These are phyloP conservation scores for Acrocephalus scirpaceus DNA, from an alignment of 2,797 vertebrate species.

Conservation along the genomic window DNA sequence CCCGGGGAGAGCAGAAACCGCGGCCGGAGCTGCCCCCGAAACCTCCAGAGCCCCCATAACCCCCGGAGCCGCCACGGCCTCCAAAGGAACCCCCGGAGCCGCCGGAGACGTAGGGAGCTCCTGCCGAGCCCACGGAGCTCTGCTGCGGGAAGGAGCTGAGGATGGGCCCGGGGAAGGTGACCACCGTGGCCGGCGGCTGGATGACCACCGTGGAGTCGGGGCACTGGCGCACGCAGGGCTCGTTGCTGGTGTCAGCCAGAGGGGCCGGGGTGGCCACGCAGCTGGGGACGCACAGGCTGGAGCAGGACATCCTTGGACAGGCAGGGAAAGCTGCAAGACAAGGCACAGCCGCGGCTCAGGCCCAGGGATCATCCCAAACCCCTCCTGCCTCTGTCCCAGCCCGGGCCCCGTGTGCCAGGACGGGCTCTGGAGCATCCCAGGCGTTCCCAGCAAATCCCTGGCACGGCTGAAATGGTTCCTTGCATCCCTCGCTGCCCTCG, in stretches of 20 bases:
- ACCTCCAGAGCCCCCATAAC: neutral
- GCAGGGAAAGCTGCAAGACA: neutral
- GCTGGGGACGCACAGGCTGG: neutral
- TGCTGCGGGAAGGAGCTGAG: neutral
- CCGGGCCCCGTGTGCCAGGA: no score
- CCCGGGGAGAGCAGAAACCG: no score
- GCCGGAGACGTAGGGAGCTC: neutral
- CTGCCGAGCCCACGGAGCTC: neutral
- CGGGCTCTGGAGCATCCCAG: no score
- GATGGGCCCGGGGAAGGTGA: no score
- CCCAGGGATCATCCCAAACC: no score
- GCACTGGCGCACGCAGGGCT: neutral
- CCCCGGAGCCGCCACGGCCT: neutral
- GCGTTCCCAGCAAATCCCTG: neutral
- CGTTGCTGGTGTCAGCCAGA: neutral
- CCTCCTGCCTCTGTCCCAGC: no score
- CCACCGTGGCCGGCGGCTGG: neutral
- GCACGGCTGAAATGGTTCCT: neutral
- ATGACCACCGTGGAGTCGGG: neutral
- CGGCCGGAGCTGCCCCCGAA: neutral
- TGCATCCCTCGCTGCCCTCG: no score
- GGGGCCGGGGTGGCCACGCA: neutral
- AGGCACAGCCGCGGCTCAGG: neutral
- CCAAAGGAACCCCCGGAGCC: no score
- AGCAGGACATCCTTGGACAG: neutral